phyloP scores from a whole-genome alignment of 2,888 invertebrate species.

The Eurytoma californica region DNA sequence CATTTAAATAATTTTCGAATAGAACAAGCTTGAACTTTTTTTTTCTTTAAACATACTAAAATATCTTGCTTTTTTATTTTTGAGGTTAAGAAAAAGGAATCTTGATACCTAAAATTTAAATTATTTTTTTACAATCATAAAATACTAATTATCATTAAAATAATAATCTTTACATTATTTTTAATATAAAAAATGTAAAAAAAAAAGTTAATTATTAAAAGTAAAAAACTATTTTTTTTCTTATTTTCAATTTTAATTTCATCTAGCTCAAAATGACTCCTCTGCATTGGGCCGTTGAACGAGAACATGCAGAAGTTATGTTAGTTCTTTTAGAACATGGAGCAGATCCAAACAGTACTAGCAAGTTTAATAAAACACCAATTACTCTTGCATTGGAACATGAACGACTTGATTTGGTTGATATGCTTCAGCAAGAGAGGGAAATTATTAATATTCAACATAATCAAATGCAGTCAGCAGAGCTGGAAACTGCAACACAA shows the following conservation, averaged over 20 bases:
- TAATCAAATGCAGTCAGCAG: slow-evolving; percentile 64
- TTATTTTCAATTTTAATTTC: not conserved
- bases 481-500: slow-evolving; percentile 71
- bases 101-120: not conserved
- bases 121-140: not conserved
- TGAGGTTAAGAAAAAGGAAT: slow-evolving; percentile 33
- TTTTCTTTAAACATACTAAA: not conserved
- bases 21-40: too few relatives aligned
- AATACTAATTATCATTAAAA: too few relatives aligned
- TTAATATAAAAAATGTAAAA: not conserved
- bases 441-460: slow-evolving; percentile 64
- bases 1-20: not conserved
- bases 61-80: slow-evolving; percentile 3
- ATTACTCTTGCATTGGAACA: slow-evolving; percentile 82
- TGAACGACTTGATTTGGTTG: slow-evolving; percentile 79
- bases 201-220: not conserved
- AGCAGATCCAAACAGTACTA: slow-evolving; percentile 82
- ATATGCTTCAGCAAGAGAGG: slow-evolving; percentile 77
- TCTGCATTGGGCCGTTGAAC: slow-evolving; percentile 94
- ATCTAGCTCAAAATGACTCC: slow-evolving; percentile 90
- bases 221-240: not conserved
- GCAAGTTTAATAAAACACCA: slow-evolving; percentile 86
- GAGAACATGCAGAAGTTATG: slow-evolving; percentile 84
- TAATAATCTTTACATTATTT: not conserved
- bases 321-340: slow-evolving; percentile 83